A percentile compares a stretch with the other conserved stretches of the same genome.
These are phyloP conservation scores for Bubalus kerabau DNA, from an alignment of 2,113 vertebrate species.

Conservation along the genomic window DNA sequence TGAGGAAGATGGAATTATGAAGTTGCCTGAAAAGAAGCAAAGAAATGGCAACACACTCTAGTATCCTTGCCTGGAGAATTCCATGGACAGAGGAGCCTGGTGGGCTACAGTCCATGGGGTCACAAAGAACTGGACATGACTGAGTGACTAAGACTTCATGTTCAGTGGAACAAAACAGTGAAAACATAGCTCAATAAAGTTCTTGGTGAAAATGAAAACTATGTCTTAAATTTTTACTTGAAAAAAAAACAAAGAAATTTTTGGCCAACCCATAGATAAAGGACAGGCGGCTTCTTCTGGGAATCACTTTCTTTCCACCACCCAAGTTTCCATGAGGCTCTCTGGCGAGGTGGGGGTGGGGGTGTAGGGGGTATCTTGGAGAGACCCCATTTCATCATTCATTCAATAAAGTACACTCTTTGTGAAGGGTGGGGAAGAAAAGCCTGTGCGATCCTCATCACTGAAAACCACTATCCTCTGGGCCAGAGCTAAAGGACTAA, in stretches of 20 bases:
- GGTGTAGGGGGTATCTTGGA: neutral
- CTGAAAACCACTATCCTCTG: neutral
- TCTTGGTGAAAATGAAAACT: neutral
- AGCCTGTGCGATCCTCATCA: accelerated
- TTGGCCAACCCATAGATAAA: neutral
- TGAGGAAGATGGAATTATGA: neutral
- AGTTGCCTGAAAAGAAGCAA: neutral
- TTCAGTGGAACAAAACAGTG: neutral
- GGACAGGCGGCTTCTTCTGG: neutral
- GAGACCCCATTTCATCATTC: neutral
- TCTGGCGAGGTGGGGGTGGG: neutral
- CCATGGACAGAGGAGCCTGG: neutral
- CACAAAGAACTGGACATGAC: neutral
- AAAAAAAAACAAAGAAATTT: neutral
- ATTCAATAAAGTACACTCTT: neutral
- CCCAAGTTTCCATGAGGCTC: too few relatives aligned
- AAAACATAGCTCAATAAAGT: neutral
- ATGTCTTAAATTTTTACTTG: neutral
- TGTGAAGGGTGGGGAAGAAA: neutral
- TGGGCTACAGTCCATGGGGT: neutral
- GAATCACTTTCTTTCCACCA: neutral
- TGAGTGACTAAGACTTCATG: neutral
- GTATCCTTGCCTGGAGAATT: neutral
- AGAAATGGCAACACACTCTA: neutral
- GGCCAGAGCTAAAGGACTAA: neutral